Conservation (phyloP, 2,797 vertebrate species). For the Acanthurus tractus region DNA sequence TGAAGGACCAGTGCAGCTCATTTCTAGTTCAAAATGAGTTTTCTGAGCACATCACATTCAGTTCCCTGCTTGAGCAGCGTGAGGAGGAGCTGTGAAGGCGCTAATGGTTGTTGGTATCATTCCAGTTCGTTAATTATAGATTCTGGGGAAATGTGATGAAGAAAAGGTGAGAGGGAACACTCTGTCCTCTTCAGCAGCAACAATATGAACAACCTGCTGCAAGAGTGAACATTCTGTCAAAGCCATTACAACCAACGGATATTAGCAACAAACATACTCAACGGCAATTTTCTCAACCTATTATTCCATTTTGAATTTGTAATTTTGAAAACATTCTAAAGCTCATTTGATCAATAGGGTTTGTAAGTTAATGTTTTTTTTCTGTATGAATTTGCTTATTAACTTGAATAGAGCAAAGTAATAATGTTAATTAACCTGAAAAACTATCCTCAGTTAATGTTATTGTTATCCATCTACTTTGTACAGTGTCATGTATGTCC, state of each 20-base stretch:
- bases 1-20: slow-evolving; percentile 16
- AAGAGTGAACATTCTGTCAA: neutral
- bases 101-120: slow-evolving; percentile 16
- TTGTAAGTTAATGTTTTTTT: too few relatives aligned
- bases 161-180: slow-evolving; percentile 40
- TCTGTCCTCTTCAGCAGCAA: slow-evolving; percentile 6
- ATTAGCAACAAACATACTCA: neutral
- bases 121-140: slow-evolving; percentile 44
- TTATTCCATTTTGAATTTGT: neutral
- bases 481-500: too few relatives aligned
- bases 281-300: neutral
- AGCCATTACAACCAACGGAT: neutral
- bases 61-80: slow-evolving; percentile 12
- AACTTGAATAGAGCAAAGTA: too few relatives aligned
- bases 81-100: slow-evolving; percentile 23
- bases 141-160: slow-evolving; percentile 22
- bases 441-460: too few relatives aligned
- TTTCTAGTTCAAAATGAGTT: slow-evolving; percentile 34
- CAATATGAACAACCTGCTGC: neutral
- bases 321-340: too few relatives aligned
- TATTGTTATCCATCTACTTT: too few relatives aligned
- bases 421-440: too few relatives aligned
- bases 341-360: too few relatives aligned
- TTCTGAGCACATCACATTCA: slow-evolving; percentile 46
- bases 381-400: too few relatives aligned